Conservation (phyloP, 2,113 vertebrate genomes). For the Alectura lathami region DNA sequence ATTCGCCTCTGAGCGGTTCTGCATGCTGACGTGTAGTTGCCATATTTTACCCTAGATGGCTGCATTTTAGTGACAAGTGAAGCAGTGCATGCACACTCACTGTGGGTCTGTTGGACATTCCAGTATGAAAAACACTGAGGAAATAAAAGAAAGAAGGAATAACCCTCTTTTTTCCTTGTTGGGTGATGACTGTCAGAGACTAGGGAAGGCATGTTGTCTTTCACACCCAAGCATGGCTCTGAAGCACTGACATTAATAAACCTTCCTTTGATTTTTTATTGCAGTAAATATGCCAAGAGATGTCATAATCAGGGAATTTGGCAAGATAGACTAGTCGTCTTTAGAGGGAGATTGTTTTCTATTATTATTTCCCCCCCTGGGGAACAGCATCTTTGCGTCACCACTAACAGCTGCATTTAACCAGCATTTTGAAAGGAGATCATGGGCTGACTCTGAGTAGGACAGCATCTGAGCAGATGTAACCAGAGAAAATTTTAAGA, state of each 20-base stretch:
- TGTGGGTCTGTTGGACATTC: neutral
- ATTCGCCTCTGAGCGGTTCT: neutral
- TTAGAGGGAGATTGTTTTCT: conserved; percentile 13
- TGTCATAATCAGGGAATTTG: neutral
- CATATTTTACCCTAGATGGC: neutral
- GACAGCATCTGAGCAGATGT: neutral
- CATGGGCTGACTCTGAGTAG: neutral
- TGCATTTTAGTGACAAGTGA: neutral
- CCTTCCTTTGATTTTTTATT: neutral
- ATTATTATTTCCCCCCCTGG: conserved; percentile 31
- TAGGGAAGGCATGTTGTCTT: neutral
- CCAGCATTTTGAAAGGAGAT: neutral
- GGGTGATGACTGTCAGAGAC: neutral
- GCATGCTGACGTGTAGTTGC: neutral
- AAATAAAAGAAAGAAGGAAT: neutral
- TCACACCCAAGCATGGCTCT: neutral
- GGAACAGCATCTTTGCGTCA: conserved; percentile 48
- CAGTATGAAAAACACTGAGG: neutral
- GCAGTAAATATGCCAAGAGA: neutral
- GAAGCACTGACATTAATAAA: neutral
- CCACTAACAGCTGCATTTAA: conserved; percentile 31
- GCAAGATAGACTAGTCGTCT: neutral
- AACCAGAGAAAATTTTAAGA: neutral
- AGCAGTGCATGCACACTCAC: neutral
- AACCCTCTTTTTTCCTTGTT: neutral